Base-by-base conservation (phyloP, 2,113 vertebrate genomes). In the Nerophis lumbriciformis region DNA sequence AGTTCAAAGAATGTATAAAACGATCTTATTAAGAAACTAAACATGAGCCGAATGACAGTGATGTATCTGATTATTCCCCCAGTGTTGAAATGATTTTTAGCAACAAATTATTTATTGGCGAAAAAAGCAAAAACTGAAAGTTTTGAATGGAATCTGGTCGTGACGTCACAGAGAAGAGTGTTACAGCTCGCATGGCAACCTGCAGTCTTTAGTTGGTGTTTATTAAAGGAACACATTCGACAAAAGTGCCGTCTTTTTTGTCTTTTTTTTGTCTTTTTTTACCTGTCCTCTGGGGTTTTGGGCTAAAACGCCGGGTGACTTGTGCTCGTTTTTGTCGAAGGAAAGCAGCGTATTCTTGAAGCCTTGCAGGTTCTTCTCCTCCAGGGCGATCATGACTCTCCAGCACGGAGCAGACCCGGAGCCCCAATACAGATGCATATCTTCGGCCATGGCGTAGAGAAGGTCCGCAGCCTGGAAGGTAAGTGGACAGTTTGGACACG, bases 271-370 rank as follows among this genome's bases (percentile, higher is more conserved):
- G n/a, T n/a, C n/a, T 15, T 1, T 14, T 4, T 62, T 10, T 65
- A 89, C 90, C 82, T 92, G 88, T 14, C 80, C 87, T 35, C 90
- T 80, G 8, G 90, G 87, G 5, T 92, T 92, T 5, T 91, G 70
- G 0, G 79, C 79, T 50, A 87, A 38, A 16, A 91, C 88, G 37
- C 88, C 81, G 12, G 73, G 14, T 1, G 84, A 79, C 68, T 91
- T 90, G 65, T 91, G 86, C 60, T 91, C 90, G 44, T 58, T 63
- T 53, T 91, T 90, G 0, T 89, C 88, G 8, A 92, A 91, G 35
- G 83, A 88, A 6, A 92, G 66, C 58, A 83, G 76, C 58, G 89
- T 91, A 0, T 81, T 61, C 7, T 85, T 65, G 73, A 88, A 90
- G 0, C 87, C 88, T 38, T 85, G 83, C 64, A 92, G 78, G 2